Percentiles rank a stretch among this genome's conserved stretches.
Conservation (phyloP, 2,113 vertebrate species). For the Apodemus speciosus region DNA sequence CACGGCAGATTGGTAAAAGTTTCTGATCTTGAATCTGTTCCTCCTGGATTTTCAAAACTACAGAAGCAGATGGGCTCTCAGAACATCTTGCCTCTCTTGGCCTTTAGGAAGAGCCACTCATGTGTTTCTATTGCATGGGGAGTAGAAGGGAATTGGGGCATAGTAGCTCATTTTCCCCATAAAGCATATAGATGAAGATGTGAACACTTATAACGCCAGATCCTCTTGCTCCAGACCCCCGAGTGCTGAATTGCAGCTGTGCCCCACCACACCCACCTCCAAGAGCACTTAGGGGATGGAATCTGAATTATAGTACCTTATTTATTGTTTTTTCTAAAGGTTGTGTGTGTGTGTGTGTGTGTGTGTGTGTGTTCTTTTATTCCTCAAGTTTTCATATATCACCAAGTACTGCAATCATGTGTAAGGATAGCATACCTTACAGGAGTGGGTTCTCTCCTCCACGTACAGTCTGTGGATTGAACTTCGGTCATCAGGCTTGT, state of each 20-base stretch:
- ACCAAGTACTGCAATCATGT: not conserved
- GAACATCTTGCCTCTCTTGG: conserved; percentile 20
- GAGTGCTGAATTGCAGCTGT: not conserved
- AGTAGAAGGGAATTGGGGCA: not conserved
- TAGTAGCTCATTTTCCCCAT: not conserved
- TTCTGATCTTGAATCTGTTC: conserved; percentile 43
- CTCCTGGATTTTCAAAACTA: conserved; percentile 31
- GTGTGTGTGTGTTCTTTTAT: not conserved
- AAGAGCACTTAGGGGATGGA: not conserved
- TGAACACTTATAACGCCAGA: not conserved
- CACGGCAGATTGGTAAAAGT: conserved; percentile 32
- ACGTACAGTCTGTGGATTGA: not conserved
- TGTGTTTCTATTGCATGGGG: not conserved
- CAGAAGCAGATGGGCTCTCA: conserved; percentile 23
- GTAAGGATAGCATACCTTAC: not conserved
- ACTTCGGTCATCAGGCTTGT: not conserved
- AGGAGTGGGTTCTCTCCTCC: not conserved
- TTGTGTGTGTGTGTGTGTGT: not conserved
- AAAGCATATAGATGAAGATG: not conserved
- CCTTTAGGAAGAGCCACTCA: conserved; percentile 38
- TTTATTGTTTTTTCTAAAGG: not conserved
- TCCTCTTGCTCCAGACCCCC: not conserved
- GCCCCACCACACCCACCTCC: not conserved
- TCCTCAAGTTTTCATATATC: not conserved
- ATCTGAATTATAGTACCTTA: not conserved